Evolutionary conservation across 2,888 invertebrate genomes (phyloP), one percentile per base, ranked within the genome.

Genomic region (Leucoptera coffeella): DNA sequence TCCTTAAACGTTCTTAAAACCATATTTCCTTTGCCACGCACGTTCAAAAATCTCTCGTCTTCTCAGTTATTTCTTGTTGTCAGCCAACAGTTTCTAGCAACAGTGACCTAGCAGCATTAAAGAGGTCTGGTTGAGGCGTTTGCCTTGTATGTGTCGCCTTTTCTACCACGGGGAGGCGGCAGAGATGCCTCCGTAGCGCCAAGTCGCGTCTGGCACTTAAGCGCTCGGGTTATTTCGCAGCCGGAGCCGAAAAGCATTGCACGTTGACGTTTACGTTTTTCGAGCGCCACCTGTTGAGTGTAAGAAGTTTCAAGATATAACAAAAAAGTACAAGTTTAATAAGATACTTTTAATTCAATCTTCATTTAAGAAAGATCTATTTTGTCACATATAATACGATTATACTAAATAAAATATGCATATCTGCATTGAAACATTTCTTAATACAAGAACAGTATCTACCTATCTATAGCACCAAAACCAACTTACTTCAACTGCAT

Each of bases 141-240:
- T 17, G 6, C 9, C 17, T 17, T 17, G 6, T 17, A 17, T 7
- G 17, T 17, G 6, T 69, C 12, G 73, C 72, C 27, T n/a, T n/a
- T n/a, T 83, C 82, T 4, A 75, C 74, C 2, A 78, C 61, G 0
- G 84, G 82, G 38, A 84, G 53, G 37, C 80, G 75, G 43, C 83
- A 83, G 24, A 88, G 51, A 43, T 80, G 80, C 15, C 83, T 60
- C 6, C 83, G 67, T 31, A 90, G 73, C 14, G 82, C 80, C 30
- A 90, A 60, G 49, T 91, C 91, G 27, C 83, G 73, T 11, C 89
- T 73, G 5, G 90, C 88, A 25, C 90, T 53, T 0, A 88, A 90
- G 10, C 85, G 73, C 17, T 6, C 6, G 17, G 14, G 85, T 80
- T 40, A 79, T 82, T 22, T 81, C 80, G 27, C 86, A 87, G 11